phyloP scores from a whole-genome alignment of 1,140 invertebrate genomes.

The Tigriopus japonicus region DNA sequence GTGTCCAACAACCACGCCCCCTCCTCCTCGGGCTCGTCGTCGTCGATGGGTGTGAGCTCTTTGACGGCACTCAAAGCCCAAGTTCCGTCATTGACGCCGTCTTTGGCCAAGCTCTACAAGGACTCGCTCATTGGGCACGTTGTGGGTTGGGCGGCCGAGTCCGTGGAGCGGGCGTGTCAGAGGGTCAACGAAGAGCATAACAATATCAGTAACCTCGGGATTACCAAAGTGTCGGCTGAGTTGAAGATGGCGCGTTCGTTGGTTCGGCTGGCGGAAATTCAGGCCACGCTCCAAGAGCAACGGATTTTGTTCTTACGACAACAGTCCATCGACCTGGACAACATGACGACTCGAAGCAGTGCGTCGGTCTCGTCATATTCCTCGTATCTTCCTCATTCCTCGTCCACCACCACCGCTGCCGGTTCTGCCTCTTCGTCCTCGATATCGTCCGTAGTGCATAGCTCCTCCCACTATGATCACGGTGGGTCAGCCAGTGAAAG shows the following conservation, averaged over 20 bases:
- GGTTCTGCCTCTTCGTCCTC: too few species aligned
- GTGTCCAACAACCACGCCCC: slow-evolving; percentile 24
- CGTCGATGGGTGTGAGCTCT: slow-evolving; percentile 27
- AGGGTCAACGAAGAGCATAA: slow-evolving; percentile 65
- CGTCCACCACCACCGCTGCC: too few species aligned
- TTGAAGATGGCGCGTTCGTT: slow-evolving; percentile 81
- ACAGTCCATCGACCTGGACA: slow-evolving; percentile 22
- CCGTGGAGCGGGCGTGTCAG: slow-evolving; percentile 65
- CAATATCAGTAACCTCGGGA: slow-evolving; percentile 60
- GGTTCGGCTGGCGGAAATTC: slow-evolving; percentile 84
- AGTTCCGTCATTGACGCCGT: slow-evolving; percentile 56
- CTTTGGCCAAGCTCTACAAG: slow-evolving; percentile 73
- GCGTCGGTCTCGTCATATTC: too few species aligned
- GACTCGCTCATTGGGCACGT: slow-evolving; percentile 78
- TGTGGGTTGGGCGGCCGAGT: slow-evolving; percentile 72
- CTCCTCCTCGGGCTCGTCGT: slow-evolving; percentile 27
- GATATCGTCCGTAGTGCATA: too few species aligned
- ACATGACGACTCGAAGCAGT: slow-evolving; percentile 35
- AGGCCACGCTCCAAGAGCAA: slow-evolving; percentile 54
- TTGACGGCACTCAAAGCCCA: slow-evolving; percentile 23
- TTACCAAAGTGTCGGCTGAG: slow-evolving; percentile 81
- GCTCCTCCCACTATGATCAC: too few species aligned
- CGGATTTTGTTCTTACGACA: slow-evolving; percentile 20
- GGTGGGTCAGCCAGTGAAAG: too few species aligned
- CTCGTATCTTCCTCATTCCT: too few species aligned